Conservation (phyloP, 1,140 invertebrate genomes). For the Bradysia coprophila region DNA sequence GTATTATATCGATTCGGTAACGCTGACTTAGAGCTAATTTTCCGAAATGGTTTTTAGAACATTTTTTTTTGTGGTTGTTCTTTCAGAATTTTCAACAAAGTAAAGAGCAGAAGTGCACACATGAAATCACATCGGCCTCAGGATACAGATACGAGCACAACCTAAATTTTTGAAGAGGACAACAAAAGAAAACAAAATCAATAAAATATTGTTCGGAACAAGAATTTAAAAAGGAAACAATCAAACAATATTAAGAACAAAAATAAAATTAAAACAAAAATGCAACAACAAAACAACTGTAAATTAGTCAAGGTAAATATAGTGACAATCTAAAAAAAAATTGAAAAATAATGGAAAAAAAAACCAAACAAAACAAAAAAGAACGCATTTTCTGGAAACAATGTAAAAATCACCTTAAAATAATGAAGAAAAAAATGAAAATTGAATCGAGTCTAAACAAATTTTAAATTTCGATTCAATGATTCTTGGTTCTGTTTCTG, state of each 20-base stretch:
- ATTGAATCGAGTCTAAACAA: neutral
- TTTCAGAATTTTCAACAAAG: constrained; percentile 88
- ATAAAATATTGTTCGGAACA: neutral
- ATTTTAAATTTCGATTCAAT: too few relatives aligned
- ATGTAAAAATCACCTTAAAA: neutral
- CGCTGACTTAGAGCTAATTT: too few relatives aligned
- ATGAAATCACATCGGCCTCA: constrained; percentile 90
- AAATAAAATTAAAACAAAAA: neutral
- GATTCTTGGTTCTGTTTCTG: too few relatives aligned
- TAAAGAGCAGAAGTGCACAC: constrained; percentile 93
- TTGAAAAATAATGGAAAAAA: neutral
- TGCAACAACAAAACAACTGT: neutral
- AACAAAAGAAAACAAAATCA: too few relatives aligned
- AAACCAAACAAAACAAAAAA: neutral
- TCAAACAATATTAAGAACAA: neutral
- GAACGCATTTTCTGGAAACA: neutral
- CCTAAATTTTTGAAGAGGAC: neutral
- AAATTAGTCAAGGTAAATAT: neutral
- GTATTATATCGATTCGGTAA: too few relatives aligned
- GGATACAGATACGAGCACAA: constrained; percentile 34
- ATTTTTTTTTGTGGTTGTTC: too few relatives aligned
- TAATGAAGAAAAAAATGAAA: neutral
- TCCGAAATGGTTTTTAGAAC: too few relatives aligned
- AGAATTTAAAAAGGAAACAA: neutral
- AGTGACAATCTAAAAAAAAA: neutral